phyloP scores from a whole-genome alignment of 2,113 vertebrate genomes.

The Emydura subglobosa region DNA sequence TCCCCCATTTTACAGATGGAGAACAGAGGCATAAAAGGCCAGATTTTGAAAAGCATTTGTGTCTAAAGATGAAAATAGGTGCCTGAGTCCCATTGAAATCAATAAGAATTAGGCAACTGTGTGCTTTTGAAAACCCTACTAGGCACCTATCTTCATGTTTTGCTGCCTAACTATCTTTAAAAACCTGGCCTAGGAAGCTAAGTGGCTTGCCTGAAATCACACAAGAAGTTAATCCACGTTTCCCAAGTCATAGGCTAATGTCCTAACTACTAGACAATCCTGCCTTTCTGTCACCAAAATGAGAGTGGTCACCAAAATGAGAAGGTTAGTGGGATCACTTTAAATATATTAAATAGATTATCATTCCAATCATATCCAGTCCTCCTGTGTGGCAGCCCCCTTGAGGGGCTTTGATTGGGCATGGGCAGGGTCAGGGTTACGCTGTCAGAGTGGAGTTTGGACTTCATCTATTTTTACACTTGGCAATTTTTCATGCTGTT shows the following conservation, averaged over 20 bases:
- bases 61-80: not conserved
- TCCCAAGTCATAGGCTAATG: slow-evolving; percentile 12
- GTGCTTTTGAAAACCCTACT: not conserved
- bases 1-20: not conserved
- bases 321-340: slow-evolving; percentile 48
- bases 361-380: slow-evolving; percentile 61
- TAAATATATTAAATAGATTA: slow-evolving; percentile 68
- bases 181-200: not conserved
- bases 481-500: slow-evolving; percentile 23
- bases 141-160: not conserved
- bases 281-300: slow-evolving; percentile 58
- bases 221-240: slow-evolving; percentile 5
- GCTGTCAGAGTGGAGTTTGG: slow-evolving; percentile 41
- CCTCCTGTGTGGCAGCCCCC: not conserved
- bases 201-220: not conserved
- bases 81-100: not conserved
- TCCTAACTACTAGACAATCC: slow-evolving; percentile 33
- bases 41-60: not conserved
- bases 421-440: slow-evolving; percentile 15
- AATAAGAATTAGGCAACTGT: not conserved
- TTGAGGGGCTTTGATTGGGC: not conserved
- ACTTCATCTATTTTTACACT: slow-evolving; percentile 53
- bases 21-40: not conserved
- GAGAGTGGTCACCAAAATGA: slow-evolving; percentile 38
- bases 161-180: not conserved